Evolutionary conservation across 2,797 vertebrate genomes (phyloP).

Genomic region (Cercopithecus diana): DNA sequence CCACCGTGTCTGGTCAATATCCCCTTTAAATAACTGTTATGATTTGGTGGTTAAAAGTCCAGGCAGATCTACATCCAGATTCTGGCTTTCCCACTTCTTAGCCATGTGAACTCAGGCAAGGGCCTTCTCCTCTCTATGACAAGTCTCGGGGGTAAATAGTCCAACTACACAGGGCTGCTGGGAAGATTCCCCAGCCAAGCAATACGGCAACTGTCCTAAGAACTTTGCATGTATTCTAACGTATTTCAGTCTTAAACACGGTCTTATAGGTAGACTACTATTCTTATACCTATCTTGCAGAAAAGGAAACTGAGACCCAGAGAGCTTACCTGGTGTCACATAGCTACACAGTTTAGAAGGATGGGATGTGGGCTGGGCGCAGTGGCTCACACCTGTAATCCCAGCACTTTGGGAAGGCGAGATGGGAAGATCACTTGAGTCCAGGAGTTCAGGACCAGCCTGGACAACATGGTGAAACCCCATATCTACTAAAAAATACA

Average conservation of each 20-base stretch:
- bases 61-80: not conserved
- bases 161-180: not conserved
- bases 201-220: not conserved
- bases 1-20: not conserved
- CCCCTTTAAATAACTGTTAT: not conserved
- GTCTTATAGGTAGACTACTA: not conserved
- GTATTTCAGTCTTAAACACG: not conserved
- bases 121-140: not conserved
- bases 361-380: not conserved
- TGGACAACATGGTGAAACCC: not conserved
- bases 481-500: not conserved
- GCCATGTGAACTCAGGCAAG: not conserved
- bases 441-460: not conserved
- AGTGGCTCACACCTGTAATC: too few relatives aligned
- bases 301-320: constrained; percentile 22
- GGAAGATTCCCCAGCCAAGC: not conserved
- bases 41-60: not conserved
- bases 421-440: not conserved
- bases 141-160: not conserved
- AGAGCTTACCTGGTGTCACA: not conserved
- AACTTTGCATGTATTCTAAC: not conserved
- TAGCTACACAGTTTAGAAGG: not conserved
- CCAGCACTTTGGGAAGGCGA: not conserved
- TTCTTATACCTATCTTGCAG: not conserved
- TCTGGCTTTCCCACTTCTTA: not conserved